These are phyloP conservation scores for Morpho deidamia DNA, from an alignment of 2,888 invertebrate species.

Conservation along the genomic window DNA sequence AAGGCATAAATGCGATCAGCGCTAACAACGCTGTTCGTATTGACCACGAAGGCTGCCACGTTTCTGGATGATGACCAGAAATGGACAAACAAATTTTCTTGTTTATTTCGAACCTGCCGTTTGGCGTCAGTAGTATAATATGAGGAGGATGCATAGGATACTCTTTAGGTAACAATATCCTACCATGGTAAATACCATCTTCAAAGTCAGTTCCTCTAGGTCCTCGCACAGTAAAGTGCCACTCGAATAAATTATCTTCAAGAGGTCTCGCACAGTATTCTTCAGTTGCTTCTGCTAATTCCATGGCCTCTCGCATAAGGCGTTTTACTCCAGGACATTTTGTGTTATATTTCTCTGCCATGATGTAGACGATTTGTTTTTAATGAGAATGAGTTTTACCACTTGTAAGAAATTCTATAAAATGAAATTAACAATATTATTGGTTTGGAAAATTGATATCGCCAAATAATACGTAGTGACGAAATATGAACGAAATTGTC, in stretches of 20 bases:
- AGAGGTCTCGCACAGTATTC: constrained; percentile 93
- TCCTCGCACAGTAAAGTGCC: constrained; percentile 97
- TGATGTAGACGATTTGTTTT: constrained; percentile 47
- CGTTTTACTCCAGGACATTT: constrained; percentile 91
- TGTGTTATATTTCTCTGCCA: constrained; percentile 69
- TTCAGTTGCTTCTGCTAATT: constrained; percentile 91
- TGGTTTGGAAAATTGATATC: no score
- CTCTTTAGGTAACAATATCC: constrained; percentile 93
- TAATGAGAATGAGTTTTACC: not conserved
- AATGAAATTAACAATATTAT: no score
- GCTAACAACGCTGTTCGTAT: constrained; percentile 95
- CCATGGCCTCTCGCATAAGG: constrained; percentile 93
- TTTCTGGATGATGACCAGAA: constrained; percentile 97
- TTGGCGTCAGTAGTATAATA: constrained; percentile 94
- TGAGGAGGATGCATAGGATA: constrained; percentile 99
- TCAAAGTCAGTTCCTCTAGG: constrained; percentile 93
- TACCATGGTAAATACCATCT: constrained; percentile 94
- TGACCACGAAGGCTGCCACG: constrained; percentile 98
- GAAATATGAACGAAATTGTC: no score
- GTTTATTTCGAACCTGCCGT: constrained; percentile 94
- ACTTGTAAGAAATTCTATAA: no score
- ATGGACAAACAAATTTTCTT: constrained; percentile 97
- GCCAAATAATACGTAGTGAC: no score
- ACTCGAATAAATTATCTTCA: constrained; percentile 97
- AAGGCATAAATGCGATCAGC: constrained; percentile 96